Evolutionary conservation across 2,797 vertebrate species (phyloP).

Genomic region (Erpetoichthys calabaricus): DNA sequence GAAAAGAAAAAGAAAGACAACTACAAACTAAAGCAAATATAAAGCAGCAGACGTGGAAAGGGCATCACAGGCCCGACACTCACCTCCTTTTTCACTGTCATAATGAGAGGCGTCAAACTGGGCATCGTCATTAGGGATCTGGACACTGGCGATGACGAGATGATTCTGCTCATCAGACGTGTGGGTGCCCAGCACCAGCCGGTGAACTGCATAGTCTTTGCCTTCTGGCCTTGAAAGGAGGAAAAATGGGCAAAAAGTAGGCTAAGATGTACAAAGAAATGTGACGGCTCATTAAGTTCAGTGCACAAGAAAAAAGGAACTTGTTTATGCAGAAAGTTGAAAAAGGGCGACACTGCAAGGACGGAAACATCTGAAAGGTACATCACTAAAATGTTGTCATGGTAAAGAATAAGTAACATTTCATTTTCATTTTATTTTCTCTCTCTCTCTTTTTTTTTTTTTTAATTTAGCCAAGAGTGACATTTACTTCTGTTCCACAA

Average conservation of each 20-base stretch:
- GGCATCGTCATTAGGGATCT: constrained; percentile 81
- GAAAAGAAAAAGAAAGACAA: constrained; percentile 1
- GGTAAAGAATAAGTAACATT: too few relatives aligned
- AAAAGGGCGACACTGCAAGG: constrained; percentile 1
- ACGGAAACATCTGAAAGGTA: constrained; percentile 20
- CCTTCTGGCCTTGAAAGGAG: constrained; percentile 63
- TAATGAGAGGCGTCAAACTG: constrained; percentile 77
- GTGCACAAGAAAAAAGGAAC: too few relatives aligned
- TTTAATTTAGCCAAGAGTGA: too few relatives aligned
- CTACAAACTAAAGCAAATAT: background rate
- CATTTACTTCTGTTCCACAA: too few relatives aligned
- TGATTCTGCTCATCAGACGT: constrained; percentile 88
- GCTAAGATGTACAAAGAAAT: too few relatives aligned
- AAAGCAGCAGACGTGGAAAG: background rate
- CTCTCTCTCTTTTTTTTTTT: too few relatives aligned
- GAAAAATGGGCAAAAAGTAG: constrained; percentile 13
- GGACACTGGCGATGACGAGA: constrained; percentile 80
- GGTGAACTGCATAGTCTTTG: constrained; percentile 76
- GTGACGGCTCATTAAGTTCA: too few relatives aligned
- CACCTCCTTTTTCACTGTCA: constrained; percentile 85
- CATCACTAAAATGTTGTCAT: too few relatives aligned
- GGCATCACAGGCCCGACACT: constrained; percentile 9
- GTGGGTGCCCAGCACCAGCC: constrained; percentile 79
- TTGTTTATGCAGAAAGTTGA: too few relatives aligned
- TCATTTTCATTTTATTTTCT: too few relatives aligned